phyloP scores from a whole-genome alignment of 1,140 invertebrate species.

The Leptinotarsa texana region DNA sequence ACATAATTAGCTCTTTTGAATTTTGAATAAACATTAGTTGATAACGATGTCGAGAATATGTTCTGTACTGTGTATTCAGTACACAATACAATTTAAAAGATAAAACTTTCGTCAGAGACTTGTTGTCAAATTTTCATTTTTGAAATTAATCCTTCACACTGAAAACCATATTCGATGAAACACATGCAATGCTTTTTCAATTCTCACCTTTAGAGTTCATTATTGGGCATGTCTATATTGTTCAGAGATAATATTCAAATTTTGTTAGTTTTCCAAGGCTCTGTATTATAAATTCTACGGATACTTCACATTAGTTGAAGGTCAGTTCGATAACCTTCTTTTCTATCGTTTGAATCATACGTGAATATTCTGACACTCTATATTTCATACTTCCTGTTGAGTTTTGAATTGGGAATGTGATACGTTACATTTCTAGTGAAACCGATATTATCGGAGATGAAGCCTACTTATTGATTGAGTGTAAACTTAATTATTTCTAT shows the following conservation, averaged over 20 bases:
- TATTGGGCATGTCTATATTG: no score
- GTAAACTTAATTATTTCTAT: no score
- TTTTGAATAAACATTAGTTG: conserved; percentile 6
- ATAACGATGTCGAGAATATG: not conserved
- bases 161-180: no score
- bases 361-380: conserved; percentile 25
- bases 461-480: no score
- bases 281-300: conserved; percentile 32
- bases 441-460: not conserved
- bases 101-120: not conserved
- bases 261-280: conserved; percentile 34
- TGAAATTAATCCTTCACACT: no score
- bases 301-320: conserved; percentile 38
- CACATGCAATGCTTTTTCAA: no score
- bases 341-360: conserved; percentile 31
- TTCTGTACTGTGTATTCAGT: not conserved
- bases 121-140: no score
- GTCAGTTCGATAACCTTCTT: conserved; percentile 41
- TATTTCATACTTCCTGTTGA: conserved; percentile 24
- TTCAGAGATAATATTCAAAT: conserved; percentile 39
- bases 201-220: no score
- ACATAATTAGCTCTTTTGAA: not conserved
- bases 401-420: conserved; percentile 5
- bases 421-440: not conserved
- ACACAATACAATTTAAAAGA: not conserved